Base-by-base conservation (phyloP, 1,140 invertebrate genomes). In the Adelges cooleyi region DNA sequence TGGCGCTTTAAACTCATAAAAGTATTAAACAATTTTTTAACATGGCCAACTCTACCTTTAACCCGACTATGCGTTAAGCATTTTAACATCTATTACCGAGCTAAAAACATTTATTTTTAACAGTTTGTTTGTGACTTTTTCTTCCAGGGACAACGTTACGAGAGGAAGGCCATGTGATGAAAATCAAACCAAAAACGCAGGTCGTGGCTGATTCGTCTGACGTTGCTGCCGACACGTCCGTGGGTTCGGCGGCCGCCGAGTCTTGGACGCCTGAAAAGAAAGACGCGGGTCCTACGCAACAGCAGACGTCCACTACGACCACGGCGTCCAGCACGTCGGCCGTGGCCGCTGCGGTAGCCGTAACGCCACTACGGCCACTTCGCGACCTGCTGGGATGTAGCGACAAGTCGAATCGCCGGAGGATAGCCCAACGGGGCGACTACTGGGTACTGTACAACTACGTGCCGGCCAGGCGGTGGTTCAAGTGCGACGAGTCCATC, bases 371-470 rank as follows among this genome's bases (percentile, higher is more conserved):
- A 20, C 42, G 46, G 65, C 68, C 67, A 25, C 62, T 82, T 20
- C 75, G 77, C 44, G 76, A 80, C 36, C 72, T 77, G 2, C 76
- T 82, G 25, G 76, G 75, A 29, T 90, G 88, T 71, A 77, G 82
- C 62, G 86, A 89, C 67, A 83, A 79, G 67, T 77, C 81, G 2
- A 77, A 78, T 69, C 75, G 79, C 33, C 80, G 82, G 11, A 79
- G 80, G 67, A 86, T 82, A 11, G 77, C 83, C 51, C 89, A 92
- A 71, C 80, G 89, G 9, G 90, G 90, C 13, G 87, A 90, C 70
- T 93, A 86, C 72, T 92, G 89, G 89, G 88, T 93, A 62, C 77
- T 95, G 10, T 88, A 91, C 74, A 92, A 93, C 77, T 94, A 91
- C 73, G 81, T 93, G 53, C 75, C 75, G 65, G 79, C 79, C 67